Evolutionary conservation across 2,113 vertebrate species (phyloP).

Genomic region (Lophochroa leadbeateri): DNA sequence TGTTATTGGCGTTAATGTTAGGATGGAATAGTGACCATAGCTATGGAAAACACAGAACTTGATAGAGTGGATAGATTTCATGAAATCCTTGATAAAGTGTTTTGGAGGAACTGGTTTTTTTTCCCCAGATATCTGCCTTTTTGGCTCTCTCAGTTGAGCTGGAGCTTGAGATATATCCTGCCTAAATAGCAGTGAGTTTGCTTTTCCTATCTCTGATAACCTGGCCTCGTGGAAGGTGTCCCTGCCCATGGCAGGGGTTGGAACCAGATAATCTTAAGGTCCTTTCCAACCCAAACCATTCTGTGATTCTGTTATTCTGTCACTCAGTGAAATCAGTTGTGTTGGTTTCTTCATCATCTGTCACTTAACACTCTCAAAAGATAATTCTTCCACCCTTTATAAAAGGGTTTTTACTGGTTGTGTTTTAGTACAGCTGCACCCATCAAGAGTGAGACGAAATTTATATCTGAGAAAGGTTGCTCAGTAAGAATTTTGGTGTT

Average conservation of each 20-base stretch:
- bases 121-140: background rate
- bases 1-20: background rate
- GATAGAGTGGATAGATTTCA: background rate
- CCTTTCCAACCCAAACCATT: background rate
- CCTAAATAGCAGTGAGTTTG: background rate
- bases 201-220: background rate
- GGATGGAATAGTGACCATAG: rapidly evolving
- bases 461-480: background rate
- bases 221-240: background rate
- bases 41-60: background rate
- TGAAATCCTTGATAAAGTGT: background rate
- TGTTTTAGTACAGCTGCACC: background rate
- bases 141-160: background rate
- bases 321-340: background rate
- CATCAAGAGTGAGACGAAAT: background rate
- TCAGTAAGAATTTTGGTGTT: background rate
- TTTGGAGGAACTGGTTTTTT: background rate
- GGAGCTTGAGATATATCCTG: background rate
- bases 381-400: background rate
- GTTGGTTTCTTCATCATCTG: background rate
- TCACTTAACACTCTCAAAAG: no score
- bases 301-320: background rate
- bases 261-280: background rate
- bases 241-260: background rate
- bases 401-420: rapidly evolving